Base-by-base conservation (phyloP, 2,113 vertebrate genomes). In the Microcebus murinus region DNA sequence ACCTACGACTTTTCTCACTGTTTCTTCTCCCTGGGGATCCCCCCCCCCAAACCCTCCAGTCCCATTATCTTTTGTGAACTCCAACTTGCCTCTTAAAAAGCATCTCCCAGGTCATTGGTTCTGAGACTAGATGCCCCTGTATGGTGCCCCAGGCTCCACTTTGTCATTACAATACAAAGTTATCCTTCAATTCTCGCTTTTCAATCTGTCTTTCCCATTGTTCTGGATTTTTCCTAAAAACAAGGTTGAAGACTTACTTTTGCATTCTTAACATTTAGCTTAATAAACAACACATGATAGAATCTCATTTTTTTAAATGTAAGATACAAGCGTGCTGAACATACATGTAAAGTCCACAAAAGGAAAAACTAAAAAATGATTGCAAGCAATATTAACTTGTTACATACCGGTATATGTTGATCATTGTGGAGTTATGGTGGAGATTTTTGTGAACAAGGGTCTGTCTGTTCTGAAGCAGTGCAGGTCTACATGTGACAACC, bases 81-180 rank as follows among this genome's bases (percentile, higher is more conserved):
- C 6, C 6, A 9, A 67, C 23, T 70, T 86, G 27, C 1, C 2
- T 20, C 42, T 59, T 9, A 87, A 34, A 68, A 67, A 1, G 27
- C 36, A 84, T 1, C 11, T 39, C 14, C 34, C 20, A 55, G 25
- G 2, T 77, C 29, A 29, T 36, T 36, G 74, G 9, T 27, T 93
- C 18, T 7, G 36, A 36, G 29, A 45, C 23, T 9, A 67, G 18
- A 52, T 10, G 2, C 0, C 8, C 55, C 6, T 8, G 3, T 0
- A 31, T 17, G 17, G 7, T 59, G 1, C 13, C 6, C 25, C 11
- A 23, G 25, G 4, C 14, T 90, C 11, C 6, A 84, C 39, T 91
- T 61, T 36, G n/a, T n/a, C 50, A 65, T 63, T 55, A 61, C 4
- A 34, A 15, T 18, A 31, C 50, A n/a, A 87, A 70, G 13, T n/a